Evolutionary conservation across 2,888 invertebrate species (phyloP), one percentile per base, ranked within the genome.

Genomic region (Spodoptera exigua): DNA sequence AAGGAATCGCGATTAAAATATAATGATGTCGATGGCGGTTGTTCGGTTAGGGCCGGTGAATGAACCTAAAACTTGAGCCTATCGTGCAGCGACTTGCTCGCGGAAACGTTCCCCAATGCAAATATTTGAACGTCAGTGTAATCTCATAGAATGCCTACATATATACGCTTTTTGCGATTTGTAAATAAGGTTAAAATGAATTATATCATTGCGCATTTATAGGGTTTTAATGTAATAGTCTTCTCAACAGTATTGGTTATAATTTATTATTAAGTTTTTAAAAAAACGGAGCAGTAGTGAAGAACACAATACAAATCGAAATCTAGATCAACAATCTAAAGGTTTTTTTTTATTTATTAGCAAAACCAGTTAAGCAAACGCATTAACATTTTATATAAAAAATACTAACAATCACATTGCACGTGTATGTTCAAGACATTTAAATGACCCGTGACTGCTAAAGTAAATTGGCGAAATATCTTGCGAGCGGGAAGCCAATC

Each of bases 41-140:
- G 59, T 58, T 55, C 71, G 61, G 71, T 68, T 72, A 72, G 70
- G 64, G 49, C 61, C 75, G 63, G 89, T 89, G 85, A 90, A 87
- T 81, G 88, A 90, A 86, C 89, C 80, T 58, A 72, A 79, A 82
- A 69, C 77, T 68, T 58, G 61, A 44, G 77, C 81, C 90, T 89
- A 91, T 90, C 89, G 87, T 85, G 43, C 85, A 74, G 56, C 68
- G 82, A 80, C 83, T 76, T 78, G 56, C 69, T 78, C 73, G 80
- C 79, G 83, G 82, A 86, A 87, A 83, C 61, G 77, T 64, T 70
- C 77, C 68, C 65, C 62, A 80, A 80, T 77, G 79, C 79, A 81
- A 84, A 83, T 82, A 81, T 76, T 75, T 71, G 67, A 49, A 64
- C 45, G 48, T 60, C 55, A 55, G 54, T 46, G 58, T 70, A 62